Evolutionary conservation across 2,888 invertebrate species (phyloP), one percentile per base, ranked within the genome.

Genomic region (Chalcis sispes): DNA sequence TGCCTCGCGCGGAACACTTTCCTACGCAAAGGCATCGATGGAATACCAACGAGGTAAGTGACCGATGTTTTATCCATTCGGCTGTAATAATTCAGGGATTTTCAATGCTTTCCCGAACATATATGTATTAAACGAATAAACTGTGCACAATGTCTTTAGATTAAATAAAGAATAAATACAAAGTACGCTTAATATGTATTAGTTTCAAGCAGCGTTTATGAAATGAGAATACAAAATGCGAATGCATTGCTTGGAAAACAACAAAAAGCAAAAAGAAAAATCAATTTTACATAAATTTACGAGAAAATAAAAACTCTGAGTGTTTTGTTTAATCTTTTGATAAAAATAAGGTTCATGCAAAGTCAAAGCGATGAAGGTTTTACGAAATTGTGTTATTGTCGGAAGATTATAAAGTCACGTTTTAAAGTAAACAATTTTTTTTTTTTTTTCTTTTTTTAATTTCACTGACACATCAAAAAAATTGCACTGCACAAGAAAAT

Each of bases 41-140:
- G 98, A 98, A 98, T 94, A 98, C 98, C 89, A 98, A 98, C 92
- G 98, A 98, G 95, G 98, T 98, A 89, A 91, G 92, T 82, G 56
- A 72, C 65, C 72, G 46, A 59, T 69, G 59, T 27, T 27, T 18
- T 20, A 59, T 62, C 65, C 61, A 72, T 18, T 66, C 66, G n/a
- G 15, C 29, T 40, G 29, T 46, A 72, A 61, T 54, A 29, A 61
- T 66, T 46, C 48, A 18, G 13, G 40, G n/a, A 72, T 73, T 48
- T 20, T 25, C 32, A 2, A 7, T 42, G 15, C 15, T 20, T 40
- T 23, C 10, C 15, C 48, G 25, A 46, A 52, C 29, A 61, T 25
- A 52, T 58, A 27, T 10, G 46, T 32, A n/a, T 27, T 40, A 1
- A 42, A 40, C 18, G n/a, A 62, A 25, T 59, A 10, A 8, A 32